These are phyloP conservation scores for Gastrophysa polygoni DNA, from an alignment of 2,888 invertebrate species.

Conservation along the genomic window DNA sequence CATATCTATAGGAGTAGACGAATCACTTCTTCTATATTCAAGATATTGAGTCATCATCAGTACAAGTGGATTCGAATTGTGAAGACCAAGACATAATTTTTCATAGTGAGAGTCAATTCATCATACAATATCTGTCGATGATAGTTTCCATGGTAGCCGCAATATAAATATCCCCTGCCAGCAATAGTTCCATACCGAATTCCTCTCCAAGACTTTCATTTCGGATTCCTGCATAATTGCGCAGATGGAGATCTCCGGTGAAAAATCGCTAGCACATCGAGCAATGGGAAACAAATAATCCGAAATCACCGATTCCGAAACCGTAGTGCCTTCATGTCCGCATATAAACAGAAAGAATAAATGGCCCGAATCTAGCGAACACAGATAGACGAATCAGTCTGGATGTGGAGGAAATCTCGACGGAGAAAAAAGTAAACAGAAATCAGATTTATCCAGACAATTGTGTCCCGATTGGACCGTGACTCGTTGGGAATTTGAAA, in stretches of 20 bases:
- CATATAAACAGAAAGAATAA: slow-evolving; percentile 36
- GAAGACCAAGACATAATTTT: too few relatives aligned
- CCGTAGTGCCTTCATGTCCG: slow-evolving; percentile 4
- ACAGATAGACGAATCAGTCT: slow-evolving; percentile 32
- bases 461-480: slow-evolving; percentile 48
- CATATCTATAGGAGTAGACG: too few relatives aligned
- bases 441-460: slow-evolving; percentile 50
- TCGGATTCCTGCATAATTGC: neutral
- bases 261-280: neutral
- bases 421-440: slow-evolving; percentile 48
- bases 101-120: too few relatives aligned
- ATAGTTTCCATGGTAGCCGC: too few relatives aligned
- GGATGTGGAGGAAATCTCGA: slow-evolving; percentile 42
- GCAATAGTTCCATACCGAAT: too few relatives aligned
- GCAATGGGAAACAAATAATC: slow-evolving; percentile 10
- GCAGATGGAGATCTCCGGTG: neutral
- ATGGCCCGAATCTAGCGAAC: slow-evolving; percentile 42
- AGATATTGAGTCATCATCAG: too few relatives aligned
- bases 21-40: too few relatives aligned
- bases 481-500: slow-evolving; percentile 6
- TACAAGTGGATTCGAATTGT: too few relatives aligned
- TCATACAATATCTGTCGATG: too few relatives aligned
- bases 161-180: too few relatives aligned
- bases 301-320: neutral
- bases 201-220: too few relatives aligned